phyloP scores from a whole-genome alignment of 2,888 invertebrate species.

The Cybosia mesomella region DNA sequence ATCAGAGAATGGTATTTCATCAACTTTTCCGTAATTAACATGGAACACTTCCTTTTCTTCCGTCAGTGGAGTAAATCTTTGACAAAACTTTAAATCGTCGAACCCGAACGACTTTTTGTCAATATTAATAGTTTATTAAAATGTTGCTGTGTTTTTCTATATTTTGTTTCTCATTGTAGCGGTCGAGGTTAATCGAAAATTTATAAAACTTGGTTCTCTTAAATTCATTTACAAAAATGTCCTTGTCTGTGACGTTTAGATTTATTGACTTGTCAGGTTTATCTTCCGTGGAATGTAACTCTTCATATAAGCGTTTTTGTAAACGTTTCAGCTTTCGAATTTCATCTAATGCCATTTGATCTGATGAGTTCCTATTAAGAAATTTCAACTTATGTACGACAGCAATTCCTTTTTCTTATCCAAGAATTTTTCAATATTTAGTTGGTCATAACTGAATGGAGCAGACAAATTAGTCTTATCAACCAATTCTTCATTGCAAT shows the following conservation, averaged over 20 bases:
- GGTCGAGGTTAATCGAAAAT: not conserved
- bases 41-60: not conserved
- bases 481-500: constrained; percentile 49
- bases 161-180: not conserved
- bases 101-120: constrained; percentile 12
- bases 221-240: constrained; percentile 3
- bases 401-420: constrained; percentile 5
- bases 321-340: constrained; percentile 9
- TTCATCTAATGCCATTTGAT: constrained; percentile 8
- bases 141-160: not conserved
- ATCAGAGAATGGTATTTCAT: constrained; percentile 18
- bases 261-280: not conserved
- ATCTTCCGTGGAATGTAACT: not conserved
- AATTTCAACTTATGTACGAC: constrained; percentile 13
- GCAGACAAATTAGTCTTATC: constrained; percentile 55
- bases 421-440: constrained; percentile 32
- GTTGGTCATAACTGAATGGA: constrained; percentile 56
- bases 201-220: constrained; percentile 5
- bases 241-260: constrained; percentile 5
- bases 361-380: not conserved
- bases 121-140: constrained; percentile 13
- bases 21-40: constrained; percentile 6
- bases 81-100: constrained; percentile 10
- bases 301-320: not conserved
- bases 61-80: not conserved